Percentiles rank a stretch among this genome's conserved stretches.
Conservation (phyloP, 2,797 vertebrate genomes). For the Enteromius radiatus region DNA sequence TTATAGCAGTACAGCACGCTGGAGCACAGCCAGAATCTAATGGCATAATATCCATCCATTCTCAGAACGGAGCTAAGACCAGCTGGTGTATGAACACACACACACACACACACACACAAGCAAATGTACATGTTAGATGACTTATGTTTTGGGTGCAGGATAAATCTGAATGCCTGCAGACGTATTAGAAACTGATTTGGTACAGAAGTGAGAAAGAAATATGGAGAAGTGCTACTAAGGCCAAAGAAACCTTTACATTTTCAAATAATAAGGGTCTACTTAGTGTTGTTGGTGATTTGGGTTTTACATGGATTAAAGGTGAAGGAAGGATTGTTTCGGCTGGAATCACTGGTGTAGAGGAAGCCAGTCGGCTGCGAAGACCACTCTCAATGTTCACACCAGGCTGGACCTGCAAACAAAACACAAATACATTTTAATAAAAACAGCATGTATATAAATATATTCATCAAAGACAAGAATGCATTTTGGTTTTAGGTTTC, state of each 20-base stretch:
- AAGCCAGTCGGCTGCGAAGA: slow-evolving; percentile 46
- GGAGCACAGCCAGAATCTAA: slow-evolving; percentile 54
- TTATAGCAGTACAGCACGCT: slow-evolving; percentile 39
- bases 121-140: slow-evolving; percentile 7
- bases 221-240: background rate
- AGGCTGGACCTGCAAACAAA: slow-evolving; percentile 78
- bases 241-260: background rate
- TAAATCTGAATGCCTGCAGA: slow-evolving; percentile 33
- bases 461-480: too few relatives aligned
- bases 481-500: too few relatives aligned
- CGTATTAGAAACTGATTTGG: slow-evolving; percentile 21
- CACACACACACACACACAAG: slow-evolving; percentile 31
- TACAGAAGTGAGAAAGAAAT: background rate
- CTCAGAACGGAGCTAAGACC: slow-evolving; percentile 36
- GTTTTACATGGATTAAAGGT: slow-evolving; percentile 76
- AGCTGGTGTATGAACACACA: slow-evolving; percentile 42
- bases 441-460: too few relatives aligned
- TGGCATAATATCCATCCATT: slow-evolving; percentile 49
- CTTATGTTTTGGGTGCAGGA: slow-evolving; percentile 29
- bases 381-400: slow-evolving; percentile 82
- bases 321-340: slow-evolving; percentile 31
- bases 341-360: slow-evolving; percentile 19
- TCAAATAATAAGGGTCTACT: slow-evolving; percentile 6
- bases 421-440: slow-evolving; percentile 13
- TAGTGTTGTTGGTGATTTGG: slow-evolving; percentile 18